Evolutionary conservation across 2,113 vertebrate species (phyloP), one percentile per base, ranked within the genome.

Genomic region (Eolophus roseicapilla): DNA sequence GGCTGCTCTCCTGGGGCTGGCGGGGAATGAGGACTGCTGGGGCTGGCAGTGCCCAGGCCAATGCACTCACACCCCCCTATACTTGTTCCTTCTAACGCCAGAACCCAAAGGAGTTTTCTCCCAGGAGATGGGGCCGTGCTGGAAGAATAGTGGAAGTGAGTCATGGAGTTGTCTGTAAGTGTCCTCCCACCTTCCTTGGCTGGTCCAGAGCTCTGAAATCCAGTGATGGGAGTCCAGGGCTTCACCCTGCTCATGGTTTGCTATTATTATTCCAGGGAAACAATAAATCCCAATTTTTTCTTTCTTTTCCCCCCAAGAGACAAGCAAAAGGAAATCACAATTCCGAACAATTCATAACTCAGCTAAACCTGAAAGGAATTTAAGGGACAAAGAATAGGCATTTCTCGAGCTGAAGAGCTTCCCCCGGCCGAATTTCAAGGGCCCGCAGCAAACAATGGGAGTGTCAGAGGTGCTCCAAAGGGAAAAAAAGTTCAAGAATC

Each of bases 321-420:
- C 83, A 92, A 89, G 53, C 3, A 0, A 95, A 90, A 57, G 65
- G 86, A 96, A 95, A 91, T 87, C 11, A 4, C 41, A 16, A 94
- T 95, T 94, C 93, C 2, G 14, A 96, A 93, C 91, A 78, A 94
- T 96, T 95, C 92, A 94, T 97, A 96, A 94, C 93, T 97, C 96
- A 95, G 91, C 63, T 96, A 96, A 96, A 97, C 92, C 91, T 96
- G 96, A 96, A 97, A 94, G 92, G 96, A 97, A 96, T 97, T 96
- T 93, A 92, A 86, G 74, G 86, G 91, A 97, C 96, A 96, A 97
- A 97, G 96, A 95, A 95, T n/a, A 96, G 81, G 92, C 96, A 96
- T 96, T 94, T 93, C 93, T 94, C 9, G 5, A 89, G 88, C 65
- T 10, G 11, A 92, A 92, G 83, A 94, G 91, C 94, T 95, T 96